Evolutionary conservation across 2,797 vertebrate species (phyloP), one percentile per base, ranked within the genome.

Genomic region (Myotis pilosus): DNA sequence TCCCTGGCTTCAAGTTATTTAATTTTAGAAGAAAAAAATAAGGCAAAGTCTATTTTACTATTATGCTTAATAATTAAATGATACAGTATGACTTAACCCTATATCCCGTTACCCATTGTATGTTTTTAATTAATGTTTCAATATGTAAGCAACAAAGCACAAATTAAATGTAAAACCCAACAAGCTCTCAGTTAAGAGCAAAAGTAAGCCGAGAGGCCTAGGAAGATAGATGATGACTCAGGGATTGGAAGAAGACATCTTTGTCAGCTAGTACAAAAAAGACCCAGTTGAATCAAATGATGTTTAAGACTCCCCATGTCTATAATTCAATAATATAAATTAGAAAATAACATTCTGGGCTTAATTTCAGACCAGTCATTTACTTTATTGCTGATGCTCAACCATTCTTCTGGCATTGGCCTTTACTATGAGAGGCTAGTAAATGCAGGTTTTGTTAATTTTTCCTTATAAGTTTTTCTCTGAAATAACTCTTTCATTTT

Each of bases 21-120:
- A 41, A 72, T 38, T 89, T 95, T 87, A 83, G n/a, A 92, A 86
- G 90, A 76, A 95, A 84, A 83, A 86, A 93, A 68, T 44, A 89
- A 51, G 55, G 28, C n/a, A 87, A 91, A 89, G 83, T 25, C 25
- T 62, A 47, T 81, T 93, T 92, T 68, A 89, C 20, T 74, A 3
- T 68, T 94, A 49, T 66, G 33, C 16, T 68, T 91, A 84, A 82
- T 78, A 79, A 83, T 89, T 57, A 90, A 89, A 53, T n/a, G 69
- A 55, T 86, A 23, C 33, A 13, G 41, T 79, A 72, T 91, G n/a
- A 83, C 38, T 78, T 94, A 62, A 25, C 36, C 1, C 33, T 15
- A 11, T 53, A 20, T 47, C n/a, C 55, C 11, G 60, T 76, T 84
- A 75, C 5, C 36, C 5, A 80, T 15, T 57, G 17, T 90, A 87